Evolutionary conservation across 1,140 invertebrate genomes (phyloP).

Genomic region (Bombus consobrinus): DNA sequence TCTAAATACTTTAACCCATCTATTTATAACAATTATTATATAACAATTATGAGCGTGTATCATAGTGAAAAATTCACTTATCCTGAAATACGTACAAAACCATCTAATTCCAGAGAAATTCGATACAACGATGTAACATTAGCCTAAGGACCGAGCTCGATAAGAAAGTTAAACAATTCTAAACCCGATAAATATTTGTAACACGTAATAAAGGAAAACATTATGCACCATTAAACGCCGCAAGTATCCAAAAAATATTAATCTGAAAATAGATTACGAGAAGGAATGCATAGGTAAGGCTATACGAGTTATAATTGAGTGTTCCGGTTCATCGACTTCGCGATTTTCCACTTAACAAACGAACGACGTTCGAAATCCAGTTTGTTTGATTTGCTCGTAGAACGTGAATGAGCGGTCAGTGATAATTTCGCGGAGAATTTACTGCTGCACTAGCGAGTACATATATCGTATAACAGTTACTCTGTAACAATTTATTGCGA

Average conservation of each 20-base stretch:
- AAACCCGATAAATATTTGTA: too few species aligned
- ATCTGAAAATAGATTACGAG: neutral
- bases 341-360: neutral
- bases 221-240: neutral
- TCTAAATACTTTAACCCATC: too few species aligned
- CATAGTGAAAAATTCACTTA: too few species aligned
- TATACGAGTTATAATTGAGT: neutral
- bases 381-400: constrained; percentile 12
- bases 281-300: neutral
- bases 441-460: neutral
- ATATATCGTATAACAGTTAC: constrained; percentile 40
- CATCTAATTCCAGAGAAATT: too few species aligned
- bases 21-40: too few species aligned
- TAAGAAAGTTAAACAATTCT: too few species aligned
- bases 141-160: too few species aligned
- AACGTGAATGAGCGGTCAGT: neutral
- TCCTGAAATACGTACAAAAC: too few species aligned
- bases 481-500: constrained; percentile 50
- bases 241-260: neutral
- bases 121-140: too few species aligned
- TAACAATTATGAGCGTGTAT: too few species aligned
- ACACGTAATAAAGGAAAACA: too few species aligned
- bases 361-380: constrained; percentile 1
- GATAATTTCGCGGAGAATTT: constrained; percentile 40
- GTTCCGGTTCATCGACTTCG: constrained; percentile 11